Percentiles rank a stretch among this genome's conserved stretches.
Evolutionary conservation across 2,797 vertebrate genomes (phyloP).

Genomic region (Meriones psammophilus): DNA sequence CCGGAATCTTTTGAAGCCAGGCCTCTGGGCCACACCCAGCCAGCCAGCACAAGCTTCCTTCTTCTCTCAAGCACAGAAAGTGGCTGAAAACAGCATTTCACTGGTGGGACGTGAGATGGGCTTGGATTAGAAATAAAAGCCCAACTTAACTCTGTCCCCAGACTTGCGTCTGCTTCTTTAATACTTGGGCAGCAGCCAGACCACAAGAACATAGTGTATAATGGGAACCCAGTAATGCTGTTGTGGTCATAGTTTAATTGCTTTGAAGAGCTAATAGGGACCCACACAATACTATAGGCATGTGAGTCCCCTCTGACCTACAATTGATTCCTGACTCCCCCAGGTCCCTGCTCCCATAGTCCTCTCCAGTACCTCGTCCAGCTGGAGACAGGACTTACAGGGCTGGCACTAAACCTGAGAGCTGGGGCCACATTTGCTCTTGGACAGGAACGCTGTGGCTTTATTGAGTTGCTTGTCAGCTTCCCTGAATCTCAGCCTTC

Average conservation of each 20-base stretch:
- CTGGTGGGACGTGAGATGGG: conserved; percentile 50
- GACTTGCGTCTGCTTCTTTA: conserved; percentile 75
- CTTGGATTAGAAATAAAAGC: conserved; percentile 63
- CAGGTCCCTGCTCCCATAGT: background rate
- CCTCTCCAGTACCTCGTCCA: background rate
- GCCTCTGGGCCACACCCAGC: conserved; percentile 12
- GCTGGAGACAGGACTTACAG: conserved; percentile 4
- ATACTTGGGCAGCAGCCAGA: conserved; percentile 69
- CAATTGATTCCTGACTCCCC: background rate
- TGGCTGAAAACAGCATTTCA: conserved; percentile 36
- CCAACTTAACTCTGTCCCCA: conserved; percentile 75
- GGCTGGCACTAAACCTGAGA: background rate
- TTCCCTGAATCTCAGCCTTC: conserved; percentile 69
- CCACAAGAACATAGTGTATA: conserved; percentile 71
- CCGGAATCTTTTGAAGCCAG: background rate
- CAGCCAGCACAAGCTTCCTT: background rate
- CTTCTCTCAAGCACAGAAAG: conserved; percentile 32
- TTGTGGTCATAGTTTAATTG: conserved; percentile 77
- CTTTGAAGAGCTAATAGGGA: conserved; percentile 69
- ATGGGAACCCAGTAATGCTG: conserved; percentile 68
- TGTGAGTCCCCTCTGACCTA: conserved; percentile 46
- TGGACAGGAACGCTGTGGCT: conserved; percentile 58
- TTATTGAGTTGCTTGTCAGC: conserved; percentile 73
- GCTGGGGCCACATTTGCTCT: conserved; percentile 45
- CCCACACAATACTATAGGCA: conserved; percentile 35